These are phyloP conservation scores for Cossypha dichroa DNA, from an alignment of 2,797 vertebrate genomes.

Conservation along the genomic window DNA sequence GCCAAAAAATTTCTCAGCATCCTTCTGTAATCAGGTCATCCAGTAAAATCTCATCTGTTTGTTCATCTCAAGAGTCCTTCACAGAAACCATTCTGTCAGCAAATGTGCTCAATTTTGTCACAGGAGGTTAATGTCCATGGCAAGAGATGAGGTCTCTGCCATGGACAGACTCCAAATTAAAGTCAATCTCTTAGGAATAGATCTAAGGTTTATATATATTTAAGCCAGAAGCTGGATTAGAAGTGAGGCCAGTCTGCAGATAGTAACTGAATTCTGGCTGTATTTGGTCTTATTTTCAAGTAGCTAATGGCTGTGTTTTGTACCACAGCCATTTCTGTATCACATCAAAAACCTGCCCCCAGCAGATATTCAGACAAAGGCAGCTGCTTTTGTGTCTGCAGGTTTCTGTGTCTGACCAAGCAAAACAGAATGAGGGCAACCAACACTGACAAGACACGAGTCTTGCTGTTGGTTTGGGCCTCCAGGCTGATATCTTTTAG, in stretches of 20 bases:
- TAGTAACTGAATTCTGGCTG: neutral
- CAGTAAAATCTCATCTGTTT: neutral
- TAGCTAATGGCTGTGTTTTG: neutral
- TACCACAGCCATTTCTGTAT: neutral
- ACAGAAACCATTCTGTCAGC: neutral
- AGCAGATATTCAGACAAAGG: neutral
- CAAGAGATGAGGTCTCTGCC: neutral
- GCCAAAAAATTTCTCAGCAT: neutral
- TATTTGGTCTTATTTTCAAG: neutral
- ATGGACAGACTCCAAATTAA: neutral
- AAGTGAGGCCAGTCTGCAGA: neutral
- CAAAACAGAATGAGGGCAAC: neutral
- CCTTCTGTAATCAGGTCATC: neutral
- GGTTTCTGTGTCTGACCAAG: neutral
- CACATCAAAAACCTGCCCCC: neutral
- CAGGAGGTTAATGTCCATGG: neutral
- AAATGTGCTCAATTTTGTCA: neutral
- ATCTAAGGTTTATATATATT: neutral
- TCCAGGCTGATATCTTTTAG: neutral
- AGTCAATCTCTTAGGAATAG: neutral
- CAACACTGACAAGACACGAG: fast-evolving
- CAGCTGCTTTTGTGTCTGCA: neutral
- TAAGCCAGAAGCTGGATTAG: neutral
- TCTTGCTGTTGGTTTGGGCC: neutral
- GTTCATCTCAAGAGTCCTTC: neutral